Conservation (phyloP, 2,888 invertebrate genomes). For the Seira musarum region DNA sequence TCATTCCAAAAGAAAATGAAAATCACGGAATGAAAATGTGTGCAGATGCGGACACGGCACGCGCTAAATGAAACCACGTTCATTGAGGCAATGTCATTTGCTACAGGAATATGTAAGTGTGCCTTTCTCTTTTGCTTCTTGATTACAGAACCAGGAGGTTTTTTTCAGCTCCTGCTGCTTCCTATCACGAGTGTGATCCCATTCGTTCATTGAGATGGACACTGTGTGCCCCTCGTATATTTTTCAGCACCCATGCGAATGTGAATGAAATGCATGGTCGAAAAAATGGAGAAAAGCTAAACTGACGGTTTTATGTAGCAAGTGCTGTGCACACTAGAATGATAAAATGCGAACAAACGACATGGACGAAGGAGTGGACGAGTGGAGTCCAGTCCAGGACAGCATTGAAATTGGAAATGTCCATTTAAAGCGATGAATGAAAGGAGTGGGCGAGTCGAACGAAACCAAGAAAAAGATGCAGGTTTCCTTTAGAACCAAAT, state of each 20-base stretch:
- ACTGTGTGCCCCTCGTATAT: not conserved
- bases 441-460: no score
- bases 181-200: not conserved
- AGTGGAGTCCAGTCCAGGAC: not conserved
- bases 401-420: not conserved
- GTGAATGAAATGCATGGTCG: not conserved
- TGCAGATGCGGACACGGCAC: not conserved
- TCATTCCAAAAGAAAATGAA: not conserved
- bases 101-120: no score
- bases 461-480: no score
- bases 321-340: not conserved
- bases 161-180: not conserved
- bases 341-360: constrained; percentile 3
- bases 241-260: constrained; percentile 3
- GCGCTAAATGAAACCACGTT: not conserved
- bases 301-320: not conserved
- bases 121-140: not conserved
- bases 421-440: not conserved
- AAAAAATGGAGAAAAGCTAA: not conserved
- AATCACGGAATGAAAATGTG: not conserved
- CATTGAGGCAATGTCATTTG: constrained; percentile 1
- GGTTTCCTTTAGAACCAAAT: not conserved
- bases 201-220: constrained; percentile 6
- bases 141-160: not conserved
- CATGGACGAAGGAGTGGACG: not conserved